Evolutionary conservation across 2,113 vertebrate genomes (phyloP).

Genomic region (Alosa alosa): DNA sequence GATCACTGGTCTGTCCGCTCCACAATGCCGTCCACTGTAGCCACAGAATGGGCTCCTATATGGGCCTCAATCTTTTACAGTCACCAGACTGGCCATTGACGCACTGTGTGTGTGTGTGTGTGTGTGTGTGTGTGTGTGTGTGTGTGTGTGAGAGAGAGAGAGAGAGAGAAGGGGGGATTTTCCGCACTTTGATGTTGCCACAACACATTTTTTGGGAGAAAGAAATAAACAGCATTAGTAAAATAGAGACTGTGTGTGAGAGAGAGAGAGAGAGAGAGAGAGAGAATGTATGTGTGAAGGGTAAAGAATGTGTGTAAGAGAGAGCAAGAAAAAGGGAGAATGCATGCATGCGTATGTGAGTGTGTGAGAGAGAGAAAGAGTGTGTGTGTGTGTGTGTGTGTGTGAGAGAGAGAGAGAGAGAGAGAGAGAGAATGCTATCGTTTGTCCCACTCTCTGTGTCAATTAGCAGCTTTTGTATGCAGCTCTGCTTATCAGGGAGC

Average conservation of each 20-base stretch:
- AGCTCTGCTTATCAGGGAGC: slow-evolving; percentile 10
- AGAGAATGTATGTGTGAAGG: no score
- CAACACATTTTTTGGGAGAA: neutral
- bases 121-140: neutral
- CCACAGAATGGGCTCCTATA: slow-evolving; percentile 13
- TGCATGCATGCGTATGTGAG: neutral
- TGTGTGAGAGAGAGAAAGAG: neutral
- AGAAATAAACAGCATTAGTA: neutral
- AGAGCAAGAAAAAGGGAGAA: neutral
- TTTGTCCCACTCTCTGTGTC: neutral
- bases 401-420: neutral
- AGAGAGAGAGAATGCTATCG: neutral
- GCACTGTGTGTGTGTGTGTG: slow-evolving; percentile 6
- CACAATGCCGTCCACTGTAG: slow-evolving; percentile 31
- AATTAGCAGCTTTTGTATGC: slow-evolving; percentile 26
- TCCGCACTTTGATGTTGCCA: neutral
- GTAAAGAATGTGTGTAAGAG: no score
- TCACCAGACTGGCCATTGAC: slow-evolving; percentile 8
- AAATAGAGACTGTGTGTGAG: neutral
- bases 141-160: no score
- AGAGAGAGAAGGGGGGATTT: neutral
- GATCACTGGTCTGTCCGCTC: slow-evolving; percentile 25
- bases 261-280: neutral
- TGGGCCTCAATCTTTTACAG: slow-evolving; percentile 20
- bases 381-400: neutral